Conservation (phyloP, 2,888 invertebrate species). For the Brachypalpus laphriformis region DNA sequence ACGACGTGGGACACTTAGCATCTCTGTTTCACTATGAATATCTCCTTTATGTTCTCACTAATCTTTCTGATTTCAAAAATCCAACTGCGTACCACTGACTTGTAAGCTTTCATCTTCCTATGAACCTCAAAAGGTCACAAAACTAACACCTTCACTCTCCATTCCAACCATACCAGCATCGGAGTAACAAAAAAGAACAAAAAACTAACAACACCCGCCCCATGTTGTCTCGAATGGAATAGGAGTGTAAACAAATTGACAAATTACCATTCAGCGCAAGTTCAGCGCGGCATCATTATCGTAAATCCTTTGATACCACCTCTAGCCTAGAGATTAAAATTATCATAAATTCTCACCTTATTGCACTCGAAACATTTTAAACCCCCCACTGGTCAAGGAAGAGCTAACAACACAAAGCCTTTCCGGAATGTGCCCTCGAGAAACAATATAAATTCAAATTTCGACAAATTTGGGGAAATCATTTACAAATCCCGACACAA, state of each 20-base stretch:
- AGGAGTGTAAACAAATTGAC: conserved; percentile 79
- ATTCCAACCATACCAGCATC: neutral
- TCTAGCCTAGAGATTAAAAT: conserved; percentile 50
- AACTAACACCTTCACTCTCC: no score
- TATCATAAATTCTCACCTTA: conserved; percentile 64
- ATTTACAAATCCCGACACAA: conserved; percentile 18
- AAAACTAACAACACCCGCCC: conserved; percentile 1
- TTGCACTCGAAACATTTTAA: conserved; percentile 10
- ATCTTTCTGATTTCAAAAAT: no score
- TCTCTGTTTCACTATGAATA: no score
- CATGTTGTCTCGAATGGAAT: conserved; percentile 37
- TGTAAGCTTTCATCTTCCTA: no score
- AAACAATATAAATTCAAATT: conserved; percentile 42
- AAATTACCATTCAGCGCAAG: conserved; percentile 78
- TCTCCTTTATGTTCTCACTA: no score
- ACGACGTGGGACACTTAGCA: no score
- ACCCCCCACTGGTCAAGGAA: conserved; percentile 11
- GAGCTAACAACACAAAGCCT: neutral
- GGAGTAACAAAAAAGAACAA: neutral
- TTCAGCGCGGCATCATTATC: conserved; percentile 54
- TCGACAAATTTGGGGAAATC: conserved; percentile 38
- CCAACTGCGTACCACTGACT: no score
- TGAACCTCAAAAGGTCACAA: neutral
- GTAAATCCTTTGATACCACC: conserved; percentile 29
- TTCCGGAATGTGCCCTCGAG: no score